Base-by-base conservation (phyloP, 2,888 invertebrate species). In the Dysmachus trigonus region DNA sequence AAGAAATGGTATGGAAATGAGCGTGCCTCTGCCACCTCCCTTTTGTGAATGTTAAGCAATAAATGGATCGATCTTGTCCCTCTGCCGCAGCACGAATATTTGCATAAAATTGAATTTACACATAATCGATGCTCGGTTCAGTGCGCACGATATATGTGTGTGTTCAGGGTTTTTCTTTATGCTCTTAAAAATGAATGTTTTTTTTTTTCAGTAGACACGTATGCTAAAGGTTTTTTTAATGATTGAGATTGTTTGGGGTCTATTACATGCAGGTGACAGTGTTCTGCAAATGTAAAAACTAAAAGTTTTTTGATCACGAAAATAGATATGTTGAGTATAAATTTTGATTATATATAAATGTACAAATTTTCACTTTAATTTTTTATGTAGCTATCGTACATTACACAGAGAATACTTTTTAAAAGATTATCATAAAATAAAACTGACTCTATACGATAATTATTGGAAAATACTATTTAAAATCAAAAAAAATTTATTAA, bases 1-100 rank as follows among this genome's bases (percentile, higher is more conserved):
- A 47, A 47, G 47, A 51, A 77, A 77, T 77, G 47, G n/a, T 77
- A 77, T 77, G 77, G 77, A 77, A 77, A 77, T 77, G 77, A 77
- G 30, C 13, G 22, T 41, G 15, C 38, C 38, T 0, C 38, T n/a
- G n/a, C 2, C 10, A 47, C 8, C 10, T 74, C 51, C 77, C 51
- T 41, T 13, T 41, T 41, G 22, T 47, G 47, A 77, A 77, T 47
- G 22, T 47, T 77, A 47, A 51, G 77, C 47, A 41, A 77, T 77
- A 41, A 41, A 77, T 27, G 22, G 41, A 77, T 77, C 47, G 47
- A 77, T 47, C 47, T 27, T 77, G 15, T 30, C 47, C 47, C 18
- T 77, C 47, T 18, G n/a, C 47, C 7, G 30, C 0, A 76, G 10
- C 22, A 18, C 27, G 62, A 62, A 22, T 62, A 62, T 62, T 62